Conservation (phyloP, 2,888 invertebrate genomes). For the Phasia obesa region DNA sequence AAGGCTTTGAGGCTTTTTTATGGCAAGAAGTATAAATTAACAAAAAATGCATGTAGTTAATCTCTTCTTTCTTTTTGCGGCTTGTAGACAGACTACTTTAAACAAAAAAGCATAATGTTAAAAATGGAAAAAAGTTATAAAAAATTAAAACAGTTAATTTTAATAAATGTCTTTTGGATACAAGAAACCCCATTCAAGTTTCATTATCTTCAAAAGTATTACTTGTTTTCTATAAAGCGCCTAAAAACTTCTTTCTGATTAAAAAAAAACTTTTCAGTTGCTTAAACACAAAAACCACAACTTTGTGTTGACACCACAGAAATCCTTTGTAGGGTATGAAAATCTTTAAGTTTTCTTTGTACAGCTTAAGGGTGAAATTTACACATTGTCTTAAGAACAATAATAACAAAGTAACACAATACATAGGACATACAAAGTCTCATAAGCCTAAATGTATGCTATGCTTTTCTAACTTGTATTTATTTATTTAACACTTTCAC, state of each 20-base stretch:
- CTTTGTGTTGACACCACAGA: conserved; percentile 31
- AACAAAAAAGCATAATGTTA: neutral
- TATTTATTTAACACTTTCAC: conserved; percentile 60
- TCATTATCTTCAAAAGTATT: neutral
- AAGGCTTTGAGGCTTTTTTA: conserved; percentile 77
- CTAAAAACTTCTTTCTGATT: conserved; percentile 2
- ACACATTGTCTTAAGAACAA: conserved; percentile 29
- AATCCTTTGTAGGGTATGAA: neutral
- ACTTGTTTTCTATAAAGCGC: conserved; percentile 10
- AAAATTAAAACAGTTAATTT: neutral
- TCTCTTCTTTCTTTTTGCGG: neutral
- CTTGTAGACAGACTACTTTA: neutral
- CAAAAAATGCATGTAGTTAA: neutral
- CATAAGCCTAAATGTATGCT: conserved; percentile 70
- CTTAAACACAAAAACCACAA: conserved; percentile 41
- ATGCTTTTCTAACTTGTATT: conserved; percentile 59
- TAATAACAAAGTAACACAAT: conserved; percentile 26
- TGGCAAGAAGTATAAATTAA: conserved; percentile 22
- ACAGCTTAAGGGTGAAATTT: conserved; percentile 38
- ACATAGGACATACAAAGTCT: conserved; percentile 68
- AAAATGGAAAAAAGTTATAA: neutral
- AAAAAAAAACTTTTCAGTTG: neutral
- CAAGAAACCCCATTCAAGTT: conserved; percentile 3
- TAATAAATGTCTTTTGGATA: no score
- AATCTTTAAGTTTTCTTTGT: conserved; percentile 40